Percentiles rank a stretch among this genome's conserved stretches.
Conservation (phyloP, 2,797 vertebrate genomes). For the Adelosebastes latens region DNA sequence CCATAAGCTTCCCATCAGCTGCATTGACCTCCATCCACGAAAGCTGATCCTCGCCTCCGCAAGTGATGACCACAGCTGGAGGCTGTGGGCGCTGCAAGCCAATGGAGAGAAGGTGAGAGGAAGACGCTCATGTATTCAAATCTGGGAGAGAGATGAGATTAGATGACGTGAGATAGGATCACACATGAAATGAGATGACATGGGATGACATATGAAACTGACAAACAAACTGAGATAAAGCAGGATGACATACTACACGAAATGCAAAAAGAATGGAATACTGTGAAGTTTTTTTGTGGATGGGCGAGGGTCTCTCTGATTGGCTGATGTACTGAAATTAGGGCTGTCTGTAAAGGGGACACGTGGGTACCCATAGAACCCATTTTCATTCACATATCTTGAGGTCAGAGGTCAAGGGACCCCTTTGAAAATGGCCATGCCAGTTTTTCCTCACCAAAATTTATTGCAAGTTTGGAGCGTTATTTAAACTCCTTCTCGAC, state of each 20-base stretch:
- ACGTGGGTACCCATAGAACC: too few relatives aligned
- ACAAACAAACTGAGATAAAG: neutral
- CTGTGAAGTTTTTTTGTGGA: neutral
- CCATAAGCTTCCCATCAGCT: slow-evolving; percentile 53
- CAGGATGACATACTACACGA: neutral
- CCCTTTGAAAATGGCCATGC: too few relatives aligned
- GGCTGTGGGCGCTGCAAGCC: slow-evolving; percentile 55
- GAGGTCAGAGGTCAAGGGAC: too few relatives aligned
- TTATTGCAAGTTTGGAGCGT: too few relatives aligned
- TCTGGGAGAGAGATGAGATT: too few relatives aligned
- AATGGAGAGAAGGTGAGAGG: slow-evolving; percentile 36
- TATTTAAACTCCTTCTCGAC: too few relatives aligned
- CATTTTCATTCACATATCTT: too few relatives aligned
- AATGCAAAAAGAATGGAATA: neutral
- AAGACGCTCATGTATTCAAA: neutral
- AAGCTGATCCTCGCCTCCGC: slow-evolving; percentile 37
- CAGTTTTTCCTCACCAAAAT: too few relatives aligned
- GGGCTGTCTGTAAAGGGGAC: too few relatives aligned
- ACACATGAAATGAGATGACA: too few relatives aligned
- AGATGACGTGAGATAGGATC: too few relatives aligned
- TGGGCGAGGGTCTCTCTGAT: neutral
- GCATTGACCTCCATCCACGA: slow-evolving; percentile 49
- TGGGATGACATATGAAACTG: neutral
- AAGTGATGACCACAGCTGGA: slow-evolving; percentile 63
- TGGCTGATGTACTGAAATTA: neutral